Base-by-base conservation (phyloP, 1,140 invertebrate genomes). In the Berghia stephanieae region DNA sequence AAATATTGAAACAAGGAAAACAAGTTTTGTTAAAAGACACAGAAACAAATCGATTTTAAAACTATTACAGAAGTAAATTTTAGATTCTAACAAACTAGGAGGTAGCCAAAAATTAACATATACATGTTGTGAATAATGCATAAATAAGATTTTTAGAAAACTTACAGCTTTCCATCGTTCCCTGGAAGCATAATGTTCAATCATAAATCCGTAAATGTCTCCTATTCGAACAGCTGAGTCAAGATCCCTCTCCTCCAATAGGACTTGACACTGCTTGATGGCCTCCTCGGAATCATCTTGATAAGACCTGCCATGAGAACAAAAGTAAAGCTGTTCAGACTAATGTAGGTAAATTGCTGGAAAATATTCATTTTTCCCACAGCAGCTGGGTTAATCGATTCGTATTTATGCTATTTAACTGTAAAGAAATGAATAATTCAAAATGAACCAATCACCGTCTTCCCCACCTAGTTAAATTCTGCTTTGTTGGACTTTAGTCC, bases 121-220 rank as follows among this genome's bases (percentile, higher is more conserved):
- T 16, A 63, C 57, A 63, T 18, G 8, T 18, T 18, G 13, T 63
- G 8, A 63, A 8, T 63, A 63, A 27, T 27, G 27, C 13, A 63
- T 18, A 63, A 31, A 31, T 10, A 63, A 10, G 57, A 16, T 18
- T 63, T 18, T 63, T 27, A 63, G 27, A 16, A 63, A 63, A 82
- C 85, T 83, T 82, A 90, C 89, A 73, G 85, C 84, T 83, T 90
- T 90, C 85, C 87, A 89, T 68, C 90, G 86, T 55, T 89, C 86
- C 66, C 86, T 86, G 21, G 85, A 79, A 21, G 88, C 90, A 83
- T 89, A 91, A 83, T 91, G 89, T 79, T 92, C 90, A 43, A 93
- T 89, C 82, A 93, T 91, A 60, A 92, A 87, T 34, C 90, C 91
- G 84, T 91, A 92, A 49, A 93, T 88, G 83, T 93, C 92, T 24